These are phyloP conservation scores for Monopis laevigella DNA, from an alignment of 2,888 invertebrate species.

Conservation along the genomic window DNA sequence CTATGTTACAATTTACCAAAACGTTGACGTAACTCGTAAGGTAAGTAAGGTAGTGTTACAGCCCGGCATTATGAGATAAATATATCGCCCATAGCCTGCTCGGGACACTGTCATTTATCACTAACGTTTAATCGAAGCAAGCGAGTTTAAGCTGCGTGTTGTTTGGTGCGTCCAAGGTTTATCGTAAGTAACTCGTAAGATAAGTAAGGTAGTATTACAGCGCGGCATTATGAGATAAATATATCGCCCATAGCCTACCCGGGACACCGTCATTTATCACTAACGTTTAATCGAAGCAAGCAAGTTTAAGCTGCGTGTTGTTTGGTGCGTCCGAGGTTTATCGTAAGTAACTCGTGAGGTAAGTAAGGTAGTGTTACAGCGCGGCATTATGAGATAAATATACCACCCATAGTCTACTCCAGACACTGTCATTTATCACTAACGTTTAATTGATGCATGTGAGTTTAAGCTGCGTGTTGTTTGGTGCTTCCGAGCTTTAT, in stretches of 20 bases:
- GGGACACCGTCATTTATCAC: slow-evolving; percentile 10
- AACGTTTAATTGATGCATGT: slow-evolving; percentile 9
- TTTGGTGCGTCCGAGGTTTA: too few species aligned
- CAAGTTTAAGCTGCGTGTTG: slow-evolving; percentile 1
- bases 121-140: slow-evolving; percentile 11
- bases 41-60: slow-evolving; percentile 2
- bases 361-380: slow-evolving; percentile 3
- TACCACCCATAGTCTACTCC: not conserved
- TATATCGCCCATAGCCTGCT: slow-evolving; percentile 5
- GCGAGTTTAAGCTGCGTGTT: slow-evolving; percentile 2
- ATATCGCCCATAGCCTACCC: slow-evolving; percentile 4
- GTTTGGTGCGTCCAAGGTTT: too few species aligned
- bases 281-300: slow-evolving; percentile 11
- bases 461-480: slow-evolving; percentile 1
- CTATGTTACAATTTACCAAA: too few species aligned
- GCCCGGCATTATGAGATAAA: slow-evolving; percentile 7
- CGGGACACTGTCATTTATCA: slow-evolving; percentile 11
- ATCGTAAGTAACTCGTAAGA: too few species aligned
- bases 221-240: slow-evolving; percentile 9
- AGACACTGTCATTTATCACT: slow-evolving; percentile 11
- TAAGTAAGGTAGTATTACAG: slow-evolving; percentile 1
- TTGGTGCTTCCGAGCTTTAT: too few species aligned
- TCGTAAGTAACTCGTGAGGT: too few species aligned
- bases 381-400: slow-evolving; percentile 9
- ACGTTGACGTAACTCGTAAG: too few species aligned